Base-by-base conservation (phyloP, 1,140 invertebrate genomes). In the Cherax quadricarinatus region DNA sequence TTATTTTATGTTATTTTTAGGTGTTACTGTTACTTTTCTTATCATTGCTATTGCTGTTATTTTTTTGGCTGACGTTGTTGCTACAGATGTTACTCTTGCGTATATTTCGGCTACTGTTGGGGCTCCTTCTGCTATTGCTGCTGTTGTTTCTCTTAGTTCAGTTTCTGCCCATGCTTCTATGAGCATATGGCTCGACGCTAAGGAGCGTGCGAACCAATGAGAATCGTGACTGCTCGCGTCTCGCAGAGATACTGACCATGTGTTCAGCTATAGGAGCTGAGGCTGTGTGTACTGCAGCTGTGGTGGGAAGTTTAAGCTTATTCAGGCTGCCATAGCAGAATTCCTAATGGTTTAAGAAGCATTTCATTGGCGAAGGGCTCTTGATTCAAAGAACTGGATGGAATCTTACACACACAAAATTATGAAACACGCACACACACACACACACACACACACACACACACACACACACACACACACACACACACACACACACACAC, bases 201-300 rank as follows among this genome's bases (percentile, higher is more conserved):
- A 60, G 57, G 16, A 60, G 30, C 30, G 30, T 41, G 30, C 53
- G 21, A 57, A 18, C 49, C 60, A 79, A 81, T 81, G 30, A 78
- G 79, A 88, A 62, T 88, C 86, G 86, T 88, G 86, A 80, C 78
- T 12, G 12, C 4, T 62, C 49, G 73, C 60, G 51, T 14, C 51
- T 57, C 75, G 24, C 21, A 14, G 86, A 78, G 86, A 88, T 88
- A 80, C 53, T 79, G 16, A 70, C 24, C 24, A 62, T 53, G 24
- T 18, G 62, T 12, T 18, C 14, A 66, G 62, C 62, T 66, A 14
- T 66, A 21, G 62, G 14, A 66, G 62, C 18, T 57, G 53, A 57
- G 53, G 53, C 53, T 66, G 62, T 16, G 62, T 18, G 14, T 66
- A 5, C 62, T 66, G 18, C 16, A 66, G 62, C 16, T 16, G 62